Evolutionary conservation across 2,888 invertebrate species (phyloP).

Genomic region (Physocephala rufipes): DNA sequence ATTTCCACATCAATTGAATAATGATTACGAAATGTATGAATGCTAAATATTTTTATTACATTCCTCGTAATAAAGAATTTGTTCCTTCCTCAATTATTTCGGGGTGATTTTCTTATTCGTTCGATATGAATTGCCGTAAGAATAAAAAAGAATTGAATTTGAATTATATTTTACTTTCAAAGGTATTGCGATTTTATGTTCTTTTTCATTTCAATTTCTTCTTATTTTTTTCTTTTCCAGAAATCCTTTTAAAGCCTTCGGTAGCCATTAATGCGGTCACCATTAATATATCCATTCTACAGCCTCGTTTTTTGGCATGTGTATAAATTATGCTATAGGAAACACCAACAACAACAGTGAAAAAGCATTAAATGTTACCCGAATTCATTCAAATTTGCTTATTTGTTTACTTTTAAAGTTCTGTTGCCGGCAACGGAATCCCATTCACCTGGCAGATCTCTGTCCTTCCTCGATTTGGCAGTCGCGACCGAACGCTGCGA

Average conservation of each 20-base stretch:
- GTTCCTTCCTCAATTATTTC: no score
- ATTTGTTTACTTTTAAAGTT: conserved; percentile 24
- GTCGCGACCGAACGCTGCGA: not conserved
- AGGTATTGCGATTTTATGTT: not conserved
- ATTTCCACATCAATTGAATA: no score
- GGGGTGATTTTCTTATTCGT: no score
- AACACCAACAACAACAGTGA: no score
- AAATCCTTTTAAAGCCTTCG: not conserved
- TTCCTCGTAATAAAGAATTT: no score
- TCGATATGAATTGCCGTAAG: no score
- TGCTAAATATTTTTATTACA: no score
- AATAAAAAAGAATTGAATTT: not conserved
- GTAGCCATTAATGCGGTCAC: not conserved
- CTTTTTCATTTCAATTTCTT: not conserved
- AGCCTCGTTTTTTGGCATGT: not conserved
- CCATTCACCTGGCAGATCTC: conserved; percentile 8
- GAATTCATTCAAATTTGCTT: conserved; percentile 36
- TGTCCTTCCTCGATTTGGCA: conserved; percentile 14
- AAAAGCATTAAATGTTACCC: not conserved
- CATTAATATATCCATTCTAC: conserved; percentile 15
- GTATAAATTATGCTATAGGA: conserved; percentile 16
- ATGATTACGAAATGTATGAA: no score
- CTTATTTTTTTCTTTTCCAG: not conserved
- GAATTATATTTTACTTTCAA: not conserved
- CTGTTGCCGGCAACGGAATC: conserved; percentile 43